These are phyloP conservation scores for Panorpa germanica DNA, from an alignment of 2,888 invertebrate genomes.

Conservation along the genomic window DNA sequence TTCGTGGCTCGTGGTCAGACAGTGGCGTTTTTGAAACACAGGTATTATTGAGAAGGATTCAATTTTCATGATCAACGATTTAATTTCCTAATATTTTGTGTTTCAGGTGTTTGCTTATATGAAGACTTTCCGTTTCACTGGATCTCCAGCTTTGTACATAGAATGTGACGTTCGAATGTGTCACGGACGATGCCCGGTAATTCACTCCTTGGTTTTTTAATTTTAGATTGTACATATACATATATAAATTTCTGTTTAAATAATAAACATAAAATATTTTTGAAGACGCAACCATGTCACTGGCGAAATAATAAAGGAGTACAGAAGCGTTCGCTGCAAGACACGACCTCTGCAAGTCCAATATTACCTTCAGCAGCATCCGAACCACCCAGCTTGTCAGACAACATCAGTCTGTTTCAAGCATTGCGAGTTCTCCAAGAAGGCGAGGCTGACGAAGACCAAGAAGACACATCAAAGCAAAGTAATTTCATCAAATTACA, in stretches of 20 bases:
- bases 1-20: constrained; percentile 86
- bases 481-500: constrained; percentile 1
- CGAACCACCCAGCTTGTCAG: constrained; percentile 38
- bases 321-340: constrained; percentile 47
- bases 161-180: constrained; percentile 93
- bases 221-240: constrained; percentile 1
- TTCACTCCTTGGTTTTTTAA: constrained; percentile 16
- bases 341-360: constrained; percentile 23
- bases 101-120: too few relatives aligned
- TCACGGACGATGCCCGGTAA: constrained; percentile 84
- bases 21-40: constrained; percentile 82
- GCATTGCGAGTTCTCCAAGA: constrained; percentile 74
- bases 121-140: constrained; percentile 80
- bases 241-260: constrained; percentile 10
- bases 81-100: too few relatives aligned
- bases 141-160: constrained; percentile 82
- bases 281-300: constrained; percentile 78
- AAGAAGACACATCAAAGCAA: constrained; percentile 6
- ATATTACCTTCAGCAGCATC: constrained; percentile 19
- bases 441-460: constrained; percentile 46
- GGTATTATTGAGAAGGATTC: constrained; percentile 83
- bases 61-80: too few relatives aligned
- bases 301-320: constrained; percentile 79
- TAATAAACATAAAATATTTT: constrained; percentile 10
- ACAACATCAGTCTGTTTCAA: constrained; percentile 81